Evolutionary conservation across 1,140 invertebrate genomes (phyloP).

Genomic region (Caenorhabditis remanei): DNA sequence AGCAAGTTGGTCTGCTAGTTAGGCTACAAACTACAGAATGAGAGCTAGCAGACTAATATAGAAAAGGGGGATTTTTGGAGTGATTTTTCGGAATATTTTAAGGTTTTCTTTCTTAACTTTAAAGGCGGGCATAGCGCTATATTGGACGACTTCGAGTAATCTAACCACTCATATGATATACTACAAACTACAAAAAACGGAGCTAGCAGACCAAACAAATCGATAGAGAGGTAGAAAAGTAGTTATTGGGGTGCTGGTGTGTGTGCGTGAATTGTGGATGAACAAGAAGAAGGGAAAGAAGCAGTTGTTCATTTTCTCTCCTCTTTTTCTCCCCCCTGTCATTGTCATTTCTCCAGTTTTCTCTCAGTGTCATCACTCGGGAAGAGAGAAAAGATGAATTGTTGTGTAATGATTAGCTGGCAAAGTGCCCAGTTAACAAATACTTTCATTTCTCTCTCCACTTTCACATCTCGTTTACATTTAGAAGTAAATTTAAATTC

Average conservation of each 20-base stretch:
- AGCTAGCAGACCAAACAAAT: background rate
- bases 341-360: background rate
- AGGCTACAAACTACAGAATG: background rate
- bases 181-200: background rate
- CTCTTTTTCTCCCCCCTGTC: background rate
- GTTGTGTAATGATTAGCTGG: slow-evolving; percentile 47
- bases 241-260: background rate
- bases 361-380: background rate
- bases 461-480: background rate
- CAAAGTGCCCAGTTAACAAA: slow-evolving; percentile 49
- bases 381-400: slow-evolving; percentile 23
- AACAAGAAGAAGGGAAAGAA: slow-evolving; percentile 17
- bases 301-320: slow-evolving; percentile 41
- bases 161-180: no score
- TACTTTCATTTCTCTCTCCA: slow-evolving; percentile 5
- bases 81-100: no score
- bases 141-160: no score
- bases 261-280: background rate
- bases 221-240: background rate
- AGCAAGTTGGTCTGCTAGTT: slow-evolving; percentile 1
- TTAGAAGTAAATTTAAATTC: background rate
- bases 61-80: no score
- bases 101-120: no score
- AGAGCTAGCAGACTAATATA: background rate
- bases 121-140: no score